Conservation (phyloP, 35 echinoderm and acorn worm species). For the Anneissia japonica region DNA sequence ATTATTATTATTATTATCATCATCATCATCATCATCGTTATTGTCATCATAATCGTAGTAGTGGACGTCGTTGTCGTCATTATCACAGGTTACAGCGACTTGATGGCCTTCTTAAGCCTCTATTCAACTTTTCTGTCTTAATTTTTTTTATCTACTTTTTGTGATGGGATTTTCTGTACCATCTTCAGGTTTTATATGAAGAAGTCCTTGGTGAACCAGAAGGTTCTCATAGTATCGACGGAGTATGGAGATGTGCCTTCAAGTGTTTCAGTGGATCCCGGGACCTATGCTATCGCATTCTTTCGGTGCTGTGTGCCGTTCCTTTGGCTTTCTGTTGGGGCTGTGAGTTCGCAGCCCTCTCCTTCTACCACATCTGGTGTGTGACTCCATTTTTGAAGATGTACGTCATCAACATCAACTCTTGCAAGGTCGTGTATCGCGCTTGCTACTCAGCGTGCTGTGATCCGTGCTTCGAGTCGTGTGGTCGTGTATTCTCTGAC, state of each 20-base stretch:
- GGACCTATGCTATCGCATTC: neutral
- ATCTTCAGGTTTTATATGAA: neutral
- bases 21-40: too few species aligned
- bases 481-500: conserved; percentile 5
- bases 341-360: neutral
- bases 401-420: conserved; percentile 16
- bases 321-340: conserved; percentile 6
- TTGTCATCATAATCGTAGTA: too few species aligned
- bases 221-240: neutral
- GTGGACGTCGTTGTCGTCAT: too few species aligned
- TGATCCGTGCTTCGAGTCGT: conserved; percentile 14
- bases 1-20: too few species aligned
- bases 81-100: too few species aligned
- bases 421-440: conserved; percentile 3
- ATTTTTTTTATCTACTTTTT: too few species aligned
- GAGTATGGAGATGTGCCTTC: conserved; percentile 6
- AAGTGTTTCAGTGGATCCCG: neutral
- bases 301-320: neutral
- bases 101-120: too few species aligned
- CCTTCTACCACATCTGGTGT: conserved; percentile 2
- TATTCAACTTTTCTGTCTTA: too few species aligned
- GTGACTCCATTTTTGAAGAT: conserved; percentile 2
- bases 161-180: too few species aligned
- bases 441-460: neutral
- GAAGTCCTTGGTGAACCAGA: conserved; percentile 3